phyloP scores from a whole-genome alignment of 2,797 vertebrate species.

The Hippocampus kuda region DNA sequence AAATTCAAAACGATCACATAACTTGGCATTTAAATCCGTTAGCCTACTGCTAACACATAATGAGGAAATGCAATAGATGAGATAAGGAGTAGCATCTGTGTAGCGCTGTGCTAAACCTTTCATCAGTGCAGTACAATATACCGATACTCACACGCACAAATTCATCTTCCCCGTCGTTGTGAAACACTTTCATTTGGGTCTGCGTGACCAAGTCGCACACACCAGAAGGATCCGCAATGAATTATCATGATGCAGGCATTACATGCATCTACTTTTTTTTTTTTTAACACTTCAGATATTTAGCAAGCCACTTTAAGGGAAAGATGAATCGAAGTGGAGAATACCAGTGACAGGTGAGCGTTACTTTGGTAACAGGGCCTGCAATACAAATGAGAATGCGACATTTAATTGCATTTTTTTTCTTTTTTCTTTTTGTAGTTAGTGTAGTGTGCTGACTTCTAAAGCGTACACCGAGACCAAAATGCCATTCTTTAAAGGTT shows the following conservation, averaged over 20 bases:
- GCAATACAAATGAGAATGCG: background rate
- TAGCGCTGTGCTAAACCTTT: no score
- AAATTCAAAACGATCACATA: background rate
- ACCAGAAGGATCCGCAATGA: no score
- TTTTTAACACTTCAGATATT: background rate
- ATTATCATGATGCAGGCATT: no score
- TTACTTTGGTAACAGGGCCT: background rate
- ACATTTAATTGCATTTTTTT: background rate
- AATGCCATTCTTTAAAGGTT: background rate
- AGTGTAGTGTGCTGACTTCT: background rate
- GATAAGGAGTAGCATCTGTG: no score
- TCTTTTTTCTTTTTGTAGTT: background rate
- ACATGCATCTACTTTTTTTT: no score
- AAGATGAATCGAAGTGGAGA: background rate
- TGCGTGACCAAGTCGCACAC: no score
- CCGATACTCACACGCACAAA: no score
- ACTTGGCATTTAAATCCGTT: background rate
- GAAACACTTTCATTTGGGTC: no score
- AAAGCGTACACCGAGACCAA: background rate
- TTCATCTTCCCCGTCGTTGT: no score
- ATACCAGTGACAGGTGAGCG: background rate
- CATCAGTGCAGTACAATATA: no score
- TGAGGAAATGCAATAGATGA: no score
- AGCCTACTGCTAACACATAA: no score
- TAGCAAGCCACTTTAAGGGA: background rate